Evolutionary conservation across 2,113 vertebrate species (phyloP).

Genomic region (Micronycteris hirsuta): DNA sequence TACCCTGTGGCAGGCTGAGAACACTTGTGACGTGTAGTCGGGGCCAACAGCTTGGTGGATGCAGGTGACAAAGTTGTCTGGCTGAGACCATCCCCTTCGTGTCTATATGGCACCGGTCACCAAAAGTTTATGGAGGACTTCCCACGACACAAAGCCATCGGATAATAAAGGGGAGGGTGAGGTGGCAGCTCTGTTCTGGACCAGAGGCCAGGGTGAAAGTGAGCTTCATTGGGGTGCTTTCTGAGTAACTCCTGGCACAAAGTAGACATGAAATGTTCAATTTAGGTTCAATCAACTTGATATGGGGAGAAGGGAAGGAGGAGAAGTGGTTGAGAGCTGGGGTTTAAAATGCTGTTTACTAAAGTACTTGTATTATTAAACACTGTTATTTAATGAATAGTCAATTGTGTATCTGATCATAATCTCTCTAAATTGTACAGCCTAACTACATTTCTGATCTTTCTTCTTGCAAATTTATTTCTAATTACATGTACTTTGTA

Average conservation of each 20-base stretch:
- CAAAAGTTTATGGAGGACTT: background rate
- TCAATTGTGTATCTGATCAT: background rate
- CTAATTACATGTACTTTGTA: background rate
- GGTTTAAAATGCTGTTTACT: background rate
- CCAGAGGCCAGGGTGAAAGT: background rate
- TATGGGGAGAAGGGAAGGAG: background rate
- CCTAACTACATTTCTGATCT: background rate
- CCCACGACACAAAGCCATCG: background rate
- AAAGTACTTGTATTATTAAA: background rate
- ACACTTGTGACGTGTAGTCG: background rate
- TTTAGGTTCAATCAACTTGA: background rate
- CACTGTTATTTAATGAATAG: background rate
- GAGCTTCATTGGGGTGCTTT: background rate
- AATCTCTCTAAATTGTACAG: background rate
- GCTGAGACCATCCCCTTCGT: background rate
- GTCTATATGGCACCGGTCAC: background rate
- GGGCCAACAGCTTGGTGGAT: background rate
- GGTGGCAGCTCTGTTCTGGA: background rate
- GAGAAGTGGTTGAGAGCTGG: background rate
- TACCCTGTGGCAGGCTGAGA: background rate
- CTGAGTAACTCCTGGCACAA: background rate
- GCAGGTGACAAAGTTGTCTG: background rate
- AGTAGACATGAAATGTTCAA: background rate
- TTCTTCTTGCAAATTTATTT: slow-evolving; percentile 1
- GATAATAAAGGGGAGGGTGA: no score